Evolutionary conservation across 2,888 invertebrate species (phyloP), one percentile per base, ranked within the genome.

Genomic region (Cantharis nigra): DNA sequence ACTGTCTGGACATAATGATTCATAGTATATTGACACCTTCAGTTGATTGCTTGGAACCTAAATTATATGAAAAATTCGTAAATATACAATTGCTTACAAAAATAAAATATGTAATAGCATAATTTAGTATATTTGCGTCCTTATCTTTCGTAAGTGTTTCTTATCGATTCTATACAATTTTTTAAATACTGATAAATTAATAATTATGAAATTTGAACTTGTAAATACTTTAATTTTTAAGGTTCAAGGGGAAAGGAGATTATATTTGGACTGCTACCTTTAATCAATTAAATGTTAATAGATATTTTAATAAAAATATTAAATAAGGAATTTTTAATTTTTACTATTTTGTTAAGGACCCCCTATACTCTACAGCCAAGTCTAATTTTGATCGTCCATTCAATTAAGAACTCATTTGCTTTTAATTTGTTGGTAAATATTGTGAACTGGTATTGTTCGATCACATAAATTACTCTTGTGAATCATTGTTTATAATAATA

Each of bases 1-100:
- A 79, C 91, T 91, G 83, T 91, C 90, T 0, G 89, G 87, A 81
- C 91, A 91, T 23, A 91, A 83, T 0, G 90, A 86, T 82, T 91
- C 91, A 81, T 91, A 91, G 83, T 90, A 91, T 14, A 91, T 86
- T 0, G 87, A 86, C 1, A 91, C 87, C 5, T 85, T 83, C 0
- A 75, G 62, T 23, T 18, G 11, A 13, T 26, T 63, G 18, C 7
- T 13, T 11, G 30, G 28, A 16, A n/a, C 63, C 69, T 74, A 30
- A 26, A 74, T n/a, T n/a, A n/a, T 13, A 23, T n/a, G 7, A 23
- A n/a, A 63, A 64, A 23, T n/a, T n/a, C n/a, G n/a, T n/a, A n/a
- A n/a, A n/a, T n/a, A n/a, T 1, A 16, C 16, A 16, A 16, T 16
- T 16, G 1, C 16, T 16, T 16, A 1, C 16, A 16, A 16, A 16